phyloP scores from a whole-genome alignment of 2,888 invertebrate genomes.

The Pediacus dermestoides region DNA sequence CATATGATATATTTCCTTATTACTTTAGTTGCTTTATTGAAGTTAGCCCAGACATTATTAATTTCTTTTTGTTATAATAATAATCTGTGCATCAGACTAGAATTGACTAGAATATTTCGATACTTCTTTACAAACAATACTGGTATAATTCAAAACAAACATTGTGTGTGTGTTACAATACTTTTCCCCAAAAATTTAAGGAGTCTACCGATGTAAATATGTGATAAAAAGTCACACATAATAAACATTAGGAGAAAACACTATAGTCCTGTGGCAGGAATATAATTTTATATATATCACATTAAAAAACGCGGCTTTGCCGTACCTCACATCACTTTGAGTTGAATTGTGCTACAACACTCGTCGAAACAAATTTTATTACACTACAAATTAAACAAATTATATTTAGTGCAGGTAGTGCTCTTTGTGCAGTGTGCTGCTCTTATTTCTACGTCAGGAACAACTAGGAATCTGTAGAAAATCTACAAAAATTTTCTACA shows the following conservation, averaged over 20 bases:
- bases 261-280: constrained; percentile 39
- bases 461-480: constrained; percentile 11
- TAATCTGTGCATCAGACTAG: constrained; percentile 26
- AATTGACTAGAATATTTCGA: constrained; percentile 28
- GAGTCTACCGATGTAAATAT: constrained; percentile 34
- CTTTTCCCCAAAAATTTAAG: constrained; percentile 35
- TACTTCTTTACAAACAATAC: constrained; percentile 5
- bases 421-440: constrained; percentile 29
- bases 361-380: constrained; percentile 16
- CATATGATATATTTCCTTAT: constrained; percentile 41
- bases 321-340: constrained; percentile 29
- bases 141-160: constrained; percentile 4
- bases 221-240: constrained; percentile 32
- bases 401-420: constrained; percentile 30
- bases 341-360: constrained; percentile 16
- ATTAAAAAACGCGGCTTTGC: constrained; percentile 37
- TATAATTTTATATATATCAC: constrained; percentile 38
- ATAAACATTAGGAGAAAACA: constrained; percentile 23
- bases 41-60: no score
- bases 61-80: constrained; percentile 29
- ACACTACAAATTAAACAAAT: constrained; percentile 16
- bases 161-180: constrained; percentile 5
- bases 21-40: no score
- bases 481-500: constrained; percentile 1
- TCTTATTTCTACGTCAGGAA: constrained; percentile 29